These are phyloP conservation scores for Dyspetes luteomarginatus DNA, from an alignment of 2,888 invertebrate genomes.

Conservation along the genomic window DNA sequence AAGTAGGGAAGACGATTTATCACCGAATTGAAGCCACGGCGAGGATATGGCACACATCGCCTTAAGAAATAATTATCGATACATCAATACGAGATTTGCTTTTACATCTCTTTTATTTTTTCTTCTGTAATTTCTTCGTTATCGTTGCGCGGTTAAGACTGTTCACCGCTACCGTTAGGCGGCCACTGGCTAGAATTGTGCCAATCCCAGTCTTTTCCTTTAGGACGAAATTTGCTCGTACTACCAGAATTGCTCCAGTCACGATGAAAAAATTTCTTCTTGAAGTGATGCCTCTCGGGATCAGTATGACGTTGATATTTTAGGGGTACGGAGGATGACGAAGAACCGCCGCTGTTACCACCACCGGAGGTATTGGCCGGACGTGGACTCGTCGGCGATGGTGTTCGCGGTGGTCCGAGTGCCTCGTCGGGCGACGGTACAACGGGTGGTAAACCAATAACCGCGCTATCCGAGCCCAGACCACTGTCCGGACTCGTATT, in stretches of 20 bases:
- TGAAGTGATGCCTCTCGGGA: slow-evolving; percentile 87
- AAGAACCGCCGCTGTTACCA: slow-evolving; percentile 79
- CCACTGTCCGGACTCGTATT: slow-evolving; percentile 95
- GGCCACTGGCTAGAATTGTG: slow-evolving; percentile 83
- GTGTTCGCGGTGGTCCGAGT: slow-evolving; percentile 85
- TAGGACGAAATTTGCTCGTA: slow-evolving; percentile 88
- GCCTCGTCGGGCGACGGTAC: slow-evolving; percentile 83
- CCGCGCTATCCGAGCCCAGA: slow-evolving; percentile 86
- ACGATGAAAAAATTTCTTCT: slow-evolving; percentile 93
- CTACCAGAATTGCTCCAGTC: slow-evolving; percentile 83
- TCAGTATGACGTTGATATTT: slow-evolving; percentile 87
- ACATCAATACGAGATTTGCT: neutral
- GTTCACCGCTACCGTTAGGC: slow-evolving; percentile 76
- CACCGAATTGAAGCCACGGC: too few relatives aligned
- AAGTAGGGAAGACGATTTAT: too few relatives aligned
- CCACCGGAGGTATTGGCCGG: slow-evolving; percentile 83
- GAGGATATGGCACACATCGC: too few relatives aligned
- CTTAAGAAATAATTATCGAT: neutral
- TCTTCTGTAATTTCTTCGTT: neutral
- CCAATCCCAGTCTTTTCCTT: slow-evolving; percentile 91
- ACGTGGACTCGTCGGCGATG: slow-evolving; percentile 85
- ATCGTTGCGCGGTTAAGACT: slow-evolving; percentile 75
- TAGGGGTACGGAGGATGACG: slow-evolving; percentile 83
- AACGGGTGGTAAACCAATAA: slow-evolving; percentile 78
- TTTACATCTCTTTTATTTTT: neutral